These are phyloP conservation scores for Pica pica DNA, from an alignment of 2,113 vertebrate species.

Conservation along the genomic window DNA sequence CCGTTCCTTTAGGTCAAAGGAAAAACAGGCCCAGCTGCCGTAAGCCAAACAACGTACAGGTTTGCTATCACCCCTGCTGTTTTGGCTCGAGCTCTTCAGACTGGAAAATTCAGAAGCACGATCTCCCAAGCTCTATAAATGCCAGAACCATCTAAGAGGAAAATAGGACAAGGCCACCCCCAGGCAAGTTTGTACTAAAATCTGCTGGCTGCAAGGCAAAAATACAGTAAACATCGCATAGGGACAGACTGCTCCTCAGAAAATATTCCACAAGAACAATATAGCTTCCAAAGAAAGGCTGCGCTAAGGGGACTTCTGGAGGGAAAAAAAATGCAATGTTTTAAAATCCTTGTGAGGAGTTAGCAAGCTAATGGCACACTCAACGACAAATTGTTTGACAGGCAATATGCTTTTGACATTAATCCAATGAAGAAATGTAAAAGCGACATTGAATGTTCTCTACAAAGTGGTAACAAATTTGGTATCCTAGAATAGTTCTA, in stretches of 20 bases:
- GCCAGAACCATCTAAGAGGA: conserved; percentile 67
- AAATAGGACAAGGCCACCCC: conserved; percentile 67
- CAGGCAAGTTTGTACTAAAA: conserved; percentile 66
- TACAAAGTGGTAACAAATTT: background rate
- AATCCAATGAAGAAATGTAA: conserved; percentile 36
- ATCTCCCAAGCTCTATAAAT: conserved; percentile 63
- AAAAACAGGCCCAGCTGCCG: conserved; percentile 63
- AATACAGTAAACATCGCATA: conserved; percentile 52
- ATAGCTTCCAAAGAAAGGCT: conserved; percentile 14
- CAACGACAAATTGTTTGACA: conserved; percentile 28
- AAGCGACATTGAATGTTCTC: background rate
- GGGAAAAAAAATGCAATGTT: background rate
- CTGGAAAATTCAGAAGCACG: conserved; percentile 65
- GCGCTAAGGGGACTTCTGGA: background rate
- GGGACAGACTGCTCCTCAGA: conserved; percentile 56
- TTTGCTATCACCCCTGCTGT: conserved; percentile 64
- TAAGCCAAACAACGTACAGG: conserved; percentile 60
- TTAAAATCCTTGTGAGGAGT: conserved; percentile 21
- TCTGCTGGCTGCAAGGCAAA: conserved; percentile 55
- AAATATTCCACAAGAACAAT: conserved; percentile 54
- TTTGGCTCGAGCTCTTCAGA: conserved; percentile 60
- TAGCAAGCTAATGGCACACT: conserved; percentile 39
- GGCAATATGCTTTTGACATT: conserved; percentile 43
- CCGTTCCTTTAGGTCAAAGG: conserved; percentile 63
- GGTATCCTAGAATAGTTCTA: background rate